Evolutionary conservation across 2,888 invertebrate genomes (phyloP), one percentile per base, ranked within the genome.

Genomic region (Melanophora roralis): DNA sequence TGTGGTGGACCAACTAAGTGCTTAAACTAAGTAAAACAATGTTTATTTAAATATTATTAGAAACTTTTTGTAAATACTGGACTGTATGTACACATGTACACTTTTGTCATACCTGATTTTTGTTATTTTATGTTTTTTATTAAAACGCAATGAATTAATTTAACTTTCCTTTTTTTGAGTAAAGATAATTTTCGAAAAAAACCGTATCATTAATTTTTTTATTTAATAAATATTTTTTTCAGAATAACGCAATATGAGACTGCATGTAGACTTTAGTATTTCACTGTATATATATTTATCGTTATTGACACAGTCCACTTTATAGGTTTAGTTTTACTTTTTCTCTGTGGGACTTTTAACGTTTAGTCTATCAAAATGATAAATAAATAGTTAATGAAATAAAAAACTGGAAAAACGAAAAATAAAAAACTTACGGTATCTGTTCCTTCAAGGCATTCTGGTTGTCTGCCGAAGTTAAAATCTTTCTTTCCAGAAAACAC

Each of bases 401-500:
- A 27, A 27, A 6, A 27, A 27, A 27, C 6, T 27, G 27, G 27
- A 5, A 27, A 5, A 5, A 27, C 4, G 6, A 27, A 5, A 27
- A 27, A 27, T 3, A 5, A 3, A 32, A 23, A 76, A 91, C 94
- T 94, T 91, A 98, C 97, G 86, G 98, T 98, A 88, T 96, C 96
- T 51, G 98, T 98, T 81, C 97, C 98, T 84, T 97, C 96, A 57
- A 98, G 94, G 81, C 95, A 93, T 87, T 97, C 97, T 0, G 98
- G 97, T 89, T 98, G 98, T 85, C 97, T 94, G 53, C 98, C 98
- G 91, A 98, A 97, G 88, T 96, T 95, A 90, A 98, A 98, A 90
- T 98, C 97, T 91, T 98, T 98, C 91, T 97, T 97, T 14, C 98
- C 98, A 78, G 97, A 96, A 92, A 98, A 98, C 57, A 98, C 96